Conservation (phyloP, 2,113 vertebrate genomes). For the Dipodomys stephensi region DNA sequence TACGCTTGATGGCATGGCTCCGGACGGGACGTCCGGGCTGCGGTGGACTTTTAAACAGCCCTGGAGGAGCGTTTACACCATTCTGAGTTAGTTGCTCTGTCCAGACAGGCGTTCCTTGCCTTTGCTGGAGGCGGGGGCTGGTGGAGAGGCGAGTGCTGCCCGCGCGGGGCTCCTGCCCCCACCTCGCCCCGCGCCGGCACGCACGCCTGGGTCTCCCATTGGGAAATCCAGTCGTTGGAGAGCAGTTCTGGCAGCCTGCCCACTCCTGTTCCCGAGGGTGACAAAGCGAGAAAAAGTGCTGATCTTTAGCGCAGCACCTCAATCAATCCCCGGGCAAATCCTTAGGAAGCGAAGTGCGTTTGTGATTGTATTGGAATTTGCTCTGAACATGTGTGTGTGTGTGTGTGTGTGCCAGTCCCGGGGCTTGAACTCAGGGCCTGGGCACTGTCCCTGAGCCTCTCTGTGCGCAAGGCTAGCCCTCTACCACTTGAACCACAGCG, state of each 20-base stretch:
- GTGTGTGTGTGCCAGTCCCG: no score
- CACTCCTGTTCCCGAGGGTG: not conserved
- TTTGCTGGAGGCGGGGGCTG: not conserved
- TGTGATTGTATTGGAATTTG: conserved; percentile 47
- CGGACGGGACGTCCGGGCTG: not conserved
- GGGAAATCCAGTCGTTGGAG: not conserved
- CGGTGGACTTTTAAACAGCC: not conserved
- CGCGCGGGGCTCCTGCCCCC: no score
- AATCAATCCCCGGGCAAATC: not conserved
- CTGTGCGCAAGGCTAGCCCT: no score
- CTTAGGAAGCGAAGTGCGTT: not conserved
- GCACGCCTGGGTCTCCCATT: not conserved
- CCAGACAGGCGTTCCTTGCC: not conserved
- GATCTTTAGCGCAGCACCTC: no score
- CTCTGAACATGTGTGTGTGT: not conserved
- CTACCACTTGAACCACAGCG: no score
- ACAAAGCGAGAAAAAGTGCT: not conserved
- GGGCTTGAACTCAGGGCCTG: no score
- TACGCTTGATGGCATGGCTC: not conserved
- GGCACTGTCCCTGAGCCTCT: no score
- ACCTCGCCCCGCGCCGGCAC: no score
- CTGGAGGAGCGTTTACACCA: not conserved
- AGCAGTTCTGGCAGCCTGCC: not conserved
- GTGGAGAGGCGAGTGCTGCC: not conserved
- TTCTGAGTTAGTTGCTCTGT: conserved; percentile 13